phyloP scores from a whole-genome alignment of 2,113 vertebrate genomes.

The Coptodon bakossiorum region DNA sequence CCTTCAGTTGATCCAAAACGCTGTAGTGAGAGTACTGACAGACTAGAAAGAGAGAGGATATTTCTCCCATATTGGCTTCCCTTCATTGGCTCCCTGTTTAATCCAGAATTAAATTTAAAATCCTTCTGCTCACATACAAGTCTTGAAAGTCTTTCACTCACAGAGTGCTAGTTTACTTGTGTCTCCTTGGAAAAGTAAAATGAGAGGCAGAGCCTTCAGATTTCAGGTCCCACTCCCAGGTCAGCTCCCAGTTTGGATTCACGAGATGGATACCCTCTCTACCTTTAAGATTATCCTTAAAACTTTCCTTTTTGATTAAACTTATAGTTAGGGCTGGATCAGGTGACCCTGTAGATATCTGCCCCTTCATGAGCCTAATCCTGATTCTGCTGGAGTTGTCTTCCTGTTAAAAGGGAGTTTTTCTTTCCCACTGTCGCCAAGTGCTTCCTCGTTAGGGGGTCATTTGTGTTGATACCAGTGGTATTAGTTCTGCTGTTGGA shows the following conservation, averaged over 20 bases:
- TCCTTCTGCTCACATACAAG: neutral
- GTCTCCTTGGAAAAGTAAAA: neutral
- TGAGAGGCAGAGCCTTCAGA: neutral
- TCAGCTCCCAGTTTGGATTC: neutral
- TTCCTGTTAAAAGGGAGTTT: neutral
- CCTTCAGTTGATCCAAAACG: neutral
- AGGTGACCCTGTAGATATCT: neutral
- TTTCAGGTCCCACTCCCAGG: neutral
- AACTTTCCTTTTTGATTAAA: neutral
- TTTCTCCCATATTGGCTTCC: neutral
- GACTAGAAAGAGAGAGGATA: neutral
- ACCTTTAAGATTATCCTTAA: neutral
- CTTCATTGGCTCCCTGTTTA: neutral
- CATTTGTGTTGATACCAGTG: slow-evolving; percentile 24
- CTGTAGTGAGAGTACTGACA: neutral
- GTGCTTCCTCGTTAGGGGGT: neutral
- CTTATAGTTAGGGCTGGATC: neutral
- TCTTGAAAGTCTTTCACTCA: neutral
- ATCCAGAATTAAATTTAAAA: neutral
- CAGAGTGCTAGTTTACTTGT: neutral
- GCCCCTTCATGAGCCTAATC: neutral
- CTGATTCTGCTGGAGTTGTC: neutral
- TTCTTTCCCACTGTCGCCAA: neutral
- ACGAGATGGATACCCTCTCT: neutral
- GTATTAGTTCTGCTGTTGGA: slow-evolving; percentile 70